Percentiles rank a stretch among this genome's conserved stretches.
Evolutionary conservation across 2,888 invertebrate species (phyloP).

Genomic region (Aplocera efformata): DNA sequence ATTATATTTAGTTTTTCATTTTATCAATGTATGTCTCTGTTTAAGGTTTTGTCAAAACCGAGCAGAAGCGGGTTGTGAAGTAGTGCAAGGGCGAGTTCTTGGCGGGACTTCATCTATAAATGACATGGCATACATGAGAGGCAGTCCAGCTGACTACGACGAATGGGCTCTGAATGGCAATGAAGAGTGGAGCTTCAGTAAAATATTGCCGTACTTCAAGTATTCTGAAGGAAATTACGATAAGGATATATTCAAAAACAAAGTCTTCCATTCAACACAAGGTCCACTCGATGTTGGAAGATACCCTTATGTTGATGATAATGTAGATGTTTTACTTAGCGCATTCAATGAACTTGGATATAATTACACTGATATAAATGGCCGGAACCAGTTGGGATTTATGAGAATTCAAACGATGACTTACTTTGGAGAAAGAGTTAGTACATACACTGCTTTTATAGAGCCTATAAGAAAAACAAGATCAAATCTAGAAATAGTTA

Average conservation of each 20-base stretch:
- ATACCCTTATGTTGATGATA: constrained; percentile 67
- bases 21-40: not conserved
- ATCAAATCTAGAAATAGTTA: constrained; percentile 56
- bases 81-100: constrained; percentile 65
- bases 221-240: constrained; percentile 75
- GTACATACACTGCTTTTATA: constrained; percentile 67
- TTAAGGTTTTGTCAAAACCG: constrained; percentile 67
- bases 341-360: constrained; percentile 68
- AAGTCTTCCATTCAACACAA: constrained; percentile 65
- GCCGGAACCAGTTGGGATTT: constrained; percentile 66
- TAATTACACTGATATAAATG: constrained; percentile 71
- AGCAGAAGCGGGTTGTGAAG: constrained; percentile 55
- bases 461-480: constrained; percentile 65
- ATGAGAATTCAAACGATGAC: constrained; percentile 72
- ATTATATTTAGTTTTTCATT: not conserved
- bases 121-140: constrained; percentile 72
- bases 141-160: constrained; percentile 70
- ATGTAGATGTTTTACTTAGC: constrained; percentile 65
- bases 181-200: constrained; percentile 64
- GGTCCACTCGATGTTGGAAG: constrained; percentile 70
- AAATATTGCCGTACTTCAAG: constrained; percentile 68
- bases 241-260: constrained; percentile 67
- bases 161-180: constrained; percentile 70
- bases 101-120: constrained; percentile 71
- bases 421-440: constrained; percentile 70